Base-by-base conservation (phyloP, 2,113 vertebrate genomes). In the Himantopus leucocephalus region DNA sequence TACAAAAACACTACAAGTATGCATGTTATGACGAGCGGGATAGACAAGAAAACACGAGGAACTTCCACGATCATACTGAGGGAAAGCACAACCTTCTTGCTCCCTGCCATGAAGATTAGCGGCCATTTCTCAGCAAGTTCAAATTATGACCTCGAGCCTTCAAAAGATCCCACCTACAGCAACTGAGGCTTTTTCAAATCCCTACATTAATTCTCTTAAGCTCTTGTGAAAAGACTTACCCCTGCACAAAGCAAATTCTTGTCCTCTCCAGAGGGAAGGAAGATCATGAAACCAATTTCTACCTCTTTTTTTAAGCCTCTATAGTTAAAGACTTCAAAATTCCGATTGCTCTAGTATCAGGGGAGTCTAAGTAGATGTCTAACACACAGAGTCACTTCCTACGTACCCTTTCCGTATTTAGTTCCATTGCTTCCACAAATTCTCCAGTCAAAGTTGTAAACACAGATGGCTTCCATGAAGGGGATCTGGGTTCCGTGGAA, bases 371-470 rank as follows among this genome's bases (percentile, higher is more conserved):
- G 52, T 5, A 95, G 68, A 70, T 2, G 2, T 29, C 29, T 71
- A 73, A 74, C 32, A 14, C 14, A 24, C 6, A 30, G n/a, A 84
- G 72, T 53, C 66, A 66, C 26, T 74, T 66, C 72, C 62, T 90
- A 92, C 91, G 8, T 98, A 99, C 99, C 99, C 95, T 98, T 99
- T 90, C 99, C 99, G 4, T 96, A 99, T 56, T 83, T 96, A 1
- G 96, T 98, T 22, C 99, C 99, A 18, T 99, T 98, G n/a, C 91
- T 98, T 24, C 99, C 99, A 88, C 99, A 99, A 88, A 98, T 95
- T 80, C 99, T 98, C 99, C 99, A 99, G 97, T 99, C 99, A 63
- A 99, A 99, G 97, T 99, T 99, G 77, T 98, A 94, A 53, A 30
- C 30, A 80, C 99, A 99, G 96, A 99, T 98, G 50, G 95, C 93